Base-by-base conservation (phyloP, 2,888 invertebrate species). In the Bedellia somnulentella region DNA sequence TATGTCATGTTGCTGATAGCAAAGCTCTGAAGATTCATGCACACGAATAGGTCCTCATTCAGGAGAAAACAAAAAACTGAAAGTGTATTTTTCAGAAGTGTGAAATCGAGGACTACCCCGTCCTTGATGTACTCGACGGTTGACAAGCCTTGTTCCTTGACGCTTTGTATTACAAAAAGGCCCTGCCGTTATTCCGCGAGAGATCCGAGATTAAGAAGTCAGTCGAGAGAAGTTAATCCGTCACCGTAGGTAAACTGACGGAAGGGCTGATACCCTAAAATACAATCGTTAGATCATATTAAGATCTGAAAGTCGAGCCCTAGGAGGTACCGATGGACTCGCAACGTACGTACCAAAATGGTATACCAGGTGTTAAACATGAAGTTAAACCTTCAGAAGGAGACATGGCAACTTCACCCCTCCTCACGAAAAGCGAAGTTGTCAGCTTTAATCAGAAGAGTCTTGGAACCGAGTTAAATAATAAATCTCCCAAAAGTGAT, bases 201-300 rank as follows among this genome's bases (percentile, higher is more conserved):
- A 64, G 80, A 82, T 49, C 82, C 82, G 38, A 77, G 80, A 48
- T 80, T 80, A 79, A 80, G 80, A 77, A 57, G 78, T 36, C 79
- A 61, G 59, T 71, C 73, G 22, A 55, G 67, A 70, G 73, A 75
- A 56, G 49, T 57, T 49, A 53, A 56, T 47, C 59, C 60, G 37
- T 64, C 63, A 26, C 59, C 70, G 49, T 70, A 73, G 57, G 59
- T 43, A 51, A 45, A 41, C 46, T 42, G 29, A 22, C 27, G 13
- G 30, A 40, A 54, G 61, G 61, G 58, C 56, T 53, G 38, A 34
- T 35, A 47, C 58, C 59, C 61, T 57, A 56, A 52, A 47, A 57
- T 52, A 10, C 21, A 29, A 29, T 51, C 42, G 49, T 52, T 53
- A 49, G 45, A 40, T 53, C 56, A 52, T 52, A 40, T 37, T 49